Evolutionary conservation across 2,888 invertebrate genomes (phyloP).

Genomic region (Gryllus longicercus): DNA sequence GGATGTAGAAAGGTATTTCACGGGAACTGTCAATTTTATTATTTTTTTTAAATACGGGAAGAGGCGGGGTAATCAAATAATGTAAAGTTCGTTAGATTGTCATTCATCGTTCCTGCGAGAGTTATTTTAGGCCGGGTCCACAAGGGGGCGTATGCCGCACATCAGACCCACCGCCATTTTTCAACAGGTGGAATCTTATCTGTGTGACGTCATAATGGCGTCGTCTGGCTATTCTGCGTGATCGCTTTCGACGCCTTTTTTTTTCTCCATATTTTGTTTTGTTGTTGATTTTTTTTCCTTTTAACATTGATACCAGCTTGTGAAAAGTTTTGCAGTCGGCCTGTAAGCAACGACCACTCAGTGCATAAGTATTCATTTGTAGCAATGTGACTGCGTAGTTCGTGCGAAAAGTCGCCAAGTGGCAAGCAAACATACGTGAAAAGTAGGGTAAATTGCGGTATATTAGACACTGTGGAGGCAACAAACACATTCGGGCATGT

Average conservation of each 20-base stretch:
- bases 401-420: neutral
- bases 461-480: too few species aligned
- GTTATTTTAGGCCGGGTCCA: too few species aligned
- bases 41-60: neutral
- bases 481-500: too few species aligned
- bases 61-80: neutral
- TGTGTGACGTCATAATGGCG: constrained; percentile 21
- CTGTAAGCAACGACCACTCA: neutral
- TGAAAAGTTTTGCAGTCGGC: neutral
- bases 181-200: constrained; percentile 33
- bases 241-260: neutral
- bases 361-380: neutral
- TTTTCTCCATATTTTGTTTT: too few species aligned
- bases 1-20: too few species aligned
- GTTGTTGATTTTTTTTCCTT: neutral
- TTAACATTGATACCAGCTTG: neutral
- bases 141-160: neutral
- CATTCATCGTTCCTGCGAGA: too few species aligned
- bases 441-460: too few species aligned
- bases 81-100: too few species aligned
- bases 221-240: neutral
- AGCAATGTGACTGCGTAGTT: neutral
- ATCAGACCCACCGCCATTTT: constrained; percentile 31
- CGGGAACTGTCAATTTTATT: too few species aligned
- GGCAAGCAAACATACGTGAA: neutral